Evolutionary conservation across 2,888 invertebrate genomes (phyloP).

Genomic region (Leptodirus hochenwartii): DNA sequence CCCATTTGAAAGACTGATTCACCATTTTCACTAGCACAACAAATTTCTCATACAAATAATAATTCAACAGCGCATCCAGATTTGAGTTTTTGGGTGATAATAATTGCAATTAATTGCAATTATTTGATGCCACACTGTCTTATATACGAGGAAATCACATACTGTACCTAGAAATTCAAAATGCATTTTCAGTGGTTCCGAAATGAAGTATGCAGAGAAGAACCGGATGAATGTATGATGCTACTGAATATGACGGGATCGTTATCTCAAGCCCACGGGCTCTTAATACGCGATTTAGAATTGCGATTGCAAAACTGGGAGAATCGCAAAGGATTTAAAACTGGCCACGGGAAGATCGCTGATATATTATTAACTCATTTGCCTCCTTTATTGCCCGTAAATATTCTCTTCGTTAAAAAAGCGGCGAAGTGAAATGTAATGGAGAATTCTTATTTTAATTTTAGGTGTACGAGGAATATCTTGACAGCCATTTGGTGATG

Average conservation of each 20-base stretch:
- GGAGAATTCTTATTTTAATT: no score
- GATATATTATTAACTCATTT: slow-evolving; percentile 56
- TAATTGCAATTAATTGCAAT: no score
- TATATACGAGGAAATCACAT: no score
- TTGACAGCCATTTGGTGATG: slow-evolving; percentile 56
- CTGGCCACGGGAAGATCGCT: slow-evolving; percentile 45
- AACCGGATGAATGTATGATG: slow-evolving; percentile 40
- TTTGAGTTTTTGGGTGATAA: no score
- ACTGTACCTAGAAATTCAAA: neutral
- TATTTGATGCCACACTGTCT: no score
- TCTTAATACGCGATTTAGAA: slow-evolving; percentile 63
- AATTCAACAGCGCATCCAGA: no score
- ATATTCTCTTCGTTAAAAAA: slow-evolving; percentile 10
- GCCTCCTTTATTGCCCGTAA: slow-evolving; percentile 39
- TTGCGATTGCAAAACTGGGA: slow-evolving; percentile 58
- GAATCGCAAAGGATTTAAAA: slow-evolving; percentile 35
- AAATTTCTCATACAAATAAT: no score
- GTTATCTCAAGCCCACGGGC: slow-evolving; percentile 65
- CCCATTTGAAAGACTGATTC: no score
- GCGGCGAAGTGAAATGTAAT: slow-evolving; percentile 2
- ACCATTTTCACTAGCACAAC: no score
- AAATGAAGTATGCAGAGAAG: slow-evolving; percentile 37
- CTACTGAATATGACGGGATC: slow-evolving; percentile 45
- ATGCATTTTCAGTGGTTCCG: slow-evolving; percentile 45
- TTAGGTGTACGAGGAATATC: slow-evolving; percentile 49